Base-by-base conservation (phyloP, 1,140 invertebrate species). In the Ostrea edulis region DNA sequence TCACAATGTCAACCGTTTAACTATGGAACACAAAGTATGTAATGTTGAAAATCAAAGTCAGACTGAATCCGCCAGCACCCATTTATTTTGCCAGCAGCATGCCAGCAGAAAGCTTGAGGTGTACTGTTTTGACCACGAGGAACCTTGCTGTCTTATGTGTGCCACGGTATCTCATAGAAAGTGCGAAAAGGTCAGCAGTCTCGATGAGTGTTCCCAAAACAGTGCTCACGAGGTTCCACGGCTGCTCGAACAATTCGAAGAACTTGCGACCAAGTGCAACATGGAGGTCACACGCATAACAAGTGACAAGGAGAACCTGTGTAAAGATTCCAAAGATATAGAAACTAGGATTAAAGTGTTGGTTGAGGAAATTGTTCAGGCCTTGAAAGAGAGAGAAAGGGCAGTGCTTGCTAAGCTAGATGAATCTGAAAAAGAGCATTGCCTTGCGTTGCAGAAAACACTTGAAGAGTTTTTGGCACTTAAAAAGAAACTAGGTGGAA, bases 41-140 rank as follows among this genome's bases (percentile, higher is more conserved):
- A 51, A 7, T 65, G 5, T 68, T 0, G n/a, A 51, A 29, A 17
- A 20, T 1, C 12, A 58, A 22, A 65, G 51, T 54, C 51, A 51
- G 11, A 83, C 25, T 0, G 20, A n/a, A n/a, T 77, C 17, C 14
- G 0, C 8, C 14, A 25, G 51, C 8, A 14, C 14, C 14, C 2
- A 29, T 25, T 29, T 77, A 0, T 77, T 77, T 77, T 77, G 68
- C 25, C 25, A 77, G 22, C 68, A 77, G 25, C 87, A 88, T 58
- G 81, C 29, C 65, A 44, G 25, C 77, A 77, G 83, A 44, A 65
- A 85, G 35, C 14, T 88, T 8, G 65, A 88, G 62, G n/a, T 88
- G 5, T 88, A 81, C n/a, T 88, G 87, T 62, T 62, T 81, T 55
- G 83, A 88, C 14, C 82, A 88, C 29, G 87, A 77, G 17, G 20